phyloP scores from a whole-genome alignment of 1,140 invertebrate species.

The Drosophila prosaltans region DNA sequence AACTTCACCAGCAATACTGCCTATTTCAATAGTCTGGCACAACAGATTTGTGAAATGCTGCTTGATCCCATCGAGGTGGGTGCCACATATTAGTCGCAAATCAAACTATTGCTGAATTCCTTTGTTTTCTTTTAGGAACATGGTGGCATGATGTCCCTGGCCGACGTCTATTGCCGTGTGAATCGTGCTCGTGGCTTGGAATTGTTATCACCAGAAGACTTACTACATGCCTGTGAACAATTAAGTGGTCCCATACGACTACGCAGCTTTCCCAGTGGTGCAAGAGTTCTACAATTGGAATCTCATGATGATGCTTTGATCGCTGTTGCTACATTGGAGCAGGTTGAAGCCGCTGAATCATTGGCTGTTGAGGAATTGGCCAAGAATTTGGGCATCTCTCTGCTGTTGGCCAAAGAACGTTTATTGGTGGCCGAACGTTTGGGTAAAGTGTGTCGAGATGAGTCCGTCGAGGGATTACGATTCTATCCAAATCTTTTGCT shows the following conservation, averaged over 20 bases:
- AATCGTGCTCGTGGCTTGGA: constrained; percentile 95
- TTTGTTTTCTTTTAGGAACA: constrained; percentile 87
- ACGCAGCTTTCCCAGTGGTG: constrained; percentile 94
- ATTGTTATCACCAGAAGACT: constrained; percentile 96
- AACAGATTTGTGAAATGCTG: constrained; percentile 93
- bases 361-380: constrained; percentile 94
- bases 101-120: background rate
- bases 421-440: constrained; percentile 92
- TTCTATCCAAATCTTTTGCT: constrained; percentile 96
- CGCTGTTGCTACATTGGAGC: constrained; percentile 87
- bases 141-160: constrained; percentile 97
- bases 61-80: constrained; percentile 90
- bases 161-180: constrained; percentile 98
- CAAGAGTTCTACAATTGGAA: constrained; percentile 93
- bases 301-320: constrained; percentile 91
- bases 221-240: constrained; percentile 94
- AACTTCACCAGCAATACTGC: constrained; percentile 93
- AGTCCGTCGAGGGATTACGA: constrained; percentile 94
- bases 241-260: constrained; percentile 90
- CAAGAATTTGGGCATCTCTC: constrained; percentile 90
- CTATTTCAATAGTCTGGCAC: constrained; percentile 94
- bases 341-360: constrained; percentile 90
- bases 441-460: constrained; percentile 95
- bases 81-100: background rate
- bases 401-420: constrained; percentile 94